These are phyloP conservation scores for Mnemiopsis leidyi DNA, from an alignment of 37 sponge, comb jelly and placozoan genomes.

Conservation along the genomic window DNA sequence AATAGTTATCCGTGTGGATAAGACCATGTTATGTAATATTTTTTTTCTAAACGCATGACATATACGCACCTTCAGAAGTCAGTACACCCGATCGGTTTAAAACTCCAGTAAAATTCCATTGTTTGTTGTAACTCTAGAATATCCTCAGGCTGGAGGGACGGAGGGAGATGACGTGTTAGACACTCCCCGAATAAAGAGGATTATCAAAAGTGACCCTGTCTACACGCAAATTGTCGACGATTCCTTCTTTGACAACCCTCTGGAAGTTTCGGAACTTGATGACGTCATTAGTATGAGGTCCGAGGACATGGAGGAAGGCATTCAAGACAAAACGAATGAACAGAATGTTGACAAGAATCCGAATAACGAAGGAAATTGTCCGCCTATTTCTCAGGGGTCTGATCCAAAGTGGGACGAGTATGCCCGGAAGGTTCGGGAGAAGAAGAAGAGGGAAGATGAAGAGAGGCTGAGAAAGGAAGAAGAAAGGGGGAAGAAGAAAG, in stretches of 20 bases:
- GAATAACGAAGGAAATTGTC: not conserved
- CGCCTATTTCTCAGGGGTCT: not conserved
- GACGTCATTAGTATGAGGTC: conserved; percentile 33
- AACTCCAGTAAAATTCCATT: too few species aligned
- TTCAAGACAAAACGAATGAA: not conserved
- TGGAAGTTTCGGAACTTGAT: not conserved
- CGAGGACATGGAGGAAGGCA: not conserved
- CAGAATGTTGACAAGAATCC: not conserved
- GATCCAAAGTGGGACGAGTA: conserved; percentile 56
- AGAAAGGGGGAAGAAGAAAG: conserved; percentile 40
- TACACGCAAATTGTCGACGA: conserved; percentile 52
- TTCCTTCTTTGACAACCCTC: not conserved
- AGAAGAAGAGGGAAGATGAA: conserved; percentile 32
- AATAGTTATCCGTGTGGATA: too few species aligned
- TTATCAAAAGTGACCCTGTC: not conserved
- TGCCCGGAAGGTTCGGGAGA: conserved; percentile 43
- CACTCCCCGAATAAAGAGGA: conserved; percentile 17
- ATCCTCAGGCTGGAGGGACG: too few species aligned
- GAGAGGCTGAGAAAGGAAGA: conserved; percentile 40
- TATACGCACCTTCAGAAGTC: too few species aligned
- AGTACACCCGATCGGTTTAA: too few species aligned
- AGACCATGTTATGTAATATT: too few species aligned
- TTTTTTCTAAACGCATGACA: too few species aligned
- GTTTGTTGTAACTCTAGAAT: too few species aligned
- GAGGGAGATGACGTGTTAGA: not conserved